Conservation (phyloP, 30 jellyfish, hydroid and myxozoan species). For the Cassiopea xamachana region DNA sequence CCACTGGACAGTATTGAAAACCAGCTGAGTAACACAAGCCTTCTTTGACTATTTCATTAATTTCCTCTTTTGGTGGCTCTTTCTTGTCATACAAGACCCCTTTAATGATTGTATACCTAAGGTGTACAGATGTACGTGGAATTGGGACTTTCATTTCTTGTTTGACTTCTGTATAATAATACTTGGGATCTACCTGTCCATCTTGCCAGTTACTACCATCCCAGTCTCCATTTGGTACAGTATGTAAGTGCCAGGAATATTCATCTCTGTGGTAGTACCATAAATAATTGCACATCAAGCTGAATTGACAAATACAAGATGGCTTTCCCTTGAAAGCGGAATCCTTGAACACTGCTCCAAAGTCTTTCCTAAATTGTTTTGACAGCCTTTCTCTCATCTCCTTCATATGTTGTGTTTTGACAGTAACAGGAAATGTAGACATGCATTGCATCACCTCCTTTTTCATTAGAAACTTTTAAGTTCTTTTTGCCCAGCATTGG, state of each 20-base stretch:
- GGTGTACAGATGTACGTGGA: constrained; percentile 10
- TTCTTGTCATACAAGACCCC: not conserved
- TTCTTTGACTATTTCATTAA: constrained; percentile 11
- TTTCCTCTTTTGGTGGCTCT: constrained; percentile 11
- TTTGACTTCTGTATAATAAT: constrained; percentile 2
- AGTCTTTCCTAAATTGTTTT: constrained; percentile 13
- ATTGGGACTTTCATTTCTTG: constrained; percentile 34
- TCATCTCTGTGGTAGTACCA: constrained; percentile 42
- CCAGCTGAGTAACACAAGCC: constrained; percentile 63
- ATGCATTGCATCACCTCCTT: constrained; percentile 49
- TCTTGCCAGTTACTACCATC: not conserved
- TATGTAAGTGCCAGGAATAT: constrained; percentile 46
- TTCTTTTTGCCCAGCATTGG: constrained; percentile 25
- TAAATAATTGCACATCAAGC: constrained; percentile 50
- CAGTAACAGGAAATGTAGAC: too few relatives aligned
- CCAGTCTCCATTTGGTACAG: constrained; percentile 32
- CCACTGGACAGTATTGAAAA: constrained; percentile 40
- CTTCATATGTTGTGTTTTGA: constrained; percentile 39
- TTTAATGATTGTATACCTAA: constrained; percentile 17
- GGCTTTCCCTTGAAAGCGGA: not conserved
- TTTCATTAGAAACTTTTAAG: constrained; percentile 13
- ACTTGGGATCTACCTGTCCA: not conserved
- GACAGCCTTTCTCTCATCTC: constrained; percentile 33
- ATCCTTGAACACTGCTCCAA: constrained; percentile 27
- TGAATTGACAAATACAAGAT: constrained; percentile 17